Base-by-base conservation (phyloP, 1,140 invertebrate genomes). In the Neelides sp. region DNA sequence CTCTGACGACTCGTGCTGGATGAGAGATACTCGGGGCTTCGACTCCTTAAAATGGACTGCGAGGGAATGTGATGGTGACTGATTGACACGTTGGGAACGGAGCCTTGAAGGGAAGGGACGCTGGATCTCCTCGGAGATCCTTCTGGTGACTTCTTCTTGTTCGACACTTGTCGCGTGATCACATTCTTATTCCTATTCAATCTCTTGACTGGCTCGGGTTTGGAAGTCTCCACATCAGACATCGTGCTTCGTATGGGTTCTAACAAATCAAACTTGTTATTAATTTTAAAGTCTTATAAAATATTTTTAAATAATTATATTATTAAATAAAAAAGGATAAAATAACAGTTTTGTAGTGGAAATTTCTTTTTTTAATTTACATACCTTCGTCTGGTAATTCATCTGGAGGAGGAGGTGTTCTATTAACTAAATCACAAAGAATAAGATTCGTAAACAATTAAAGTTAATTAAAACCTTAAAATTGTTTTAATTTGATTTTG, bases 391-490 rank as follows among this genome's bases (percentile, higher is more conserved):
- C 59, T 39, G 53, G 53, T 35, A 52, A 48, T 20, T 59, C 61
- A 27, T 62, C 59, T 27, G 42, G 57, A 27, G 49, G 44, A 22
- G 55, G 59, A 41, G 59, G 59, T 17, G 58, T 60, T 5, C 58
- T 51, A n/a, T 51, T 45, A 40, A 60, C 58, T 57, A 50, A 36
- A 53, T 50, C 44, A 50, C 35, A 44, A 48, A 53, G 10, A 47
- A 7, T 66, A 50, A 69, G 68, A 5, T 67, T 65, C 37, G 64
- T 1, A 65, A 55, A 10, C 66, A 65, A 64, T 69, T 66, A 69
- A 51, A 15, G n/a, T n/a, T n/a, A n/a, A n/a, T n/a, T n/a, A n/a
- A n/a, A n/a, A n/a, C n/a, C n/a, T n/a, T n/a, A n/a, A n/a, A n/a
- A n/a, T n/a, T n/a, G n/a, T n/a, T n/a, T n/a, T n/a, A n/a, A n/a